Percentiles rank a stretch among this genome's conserved stretches.
phyloP scores from a whole-genome alignment of 2,113 vertebrate genomes.

The Chionomys nivalis region DNA sequence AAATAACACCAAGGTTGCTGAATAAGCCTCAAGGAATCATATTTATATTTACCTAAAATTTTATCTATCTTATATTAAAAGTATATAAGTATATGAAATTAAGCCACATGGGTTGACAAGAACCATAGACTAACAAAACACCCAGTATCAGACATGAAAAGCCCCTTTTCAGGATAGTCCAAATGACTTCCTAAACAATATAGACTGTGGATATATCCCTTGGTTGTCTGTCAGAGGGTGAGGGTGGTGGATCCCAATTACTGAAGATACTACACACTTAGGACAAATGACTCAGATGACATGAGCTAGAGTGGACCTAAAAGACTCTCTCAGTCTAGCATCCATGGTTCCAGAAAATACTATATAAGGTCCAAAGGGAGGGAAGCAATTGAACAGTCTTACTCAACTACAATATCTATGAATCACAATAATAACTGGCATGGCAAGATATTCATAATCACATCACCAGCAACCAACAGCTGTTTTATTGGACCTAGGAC shows the following conservation, averaged over 20 bases:
- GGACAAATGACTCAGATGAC: background rate
- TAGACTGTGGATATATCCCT: too few relatives aligned
- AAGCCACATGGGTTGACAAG: background rate
- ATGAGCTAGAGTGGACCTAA: too few relatives aligned
- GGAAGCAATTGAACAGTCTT: background rate
- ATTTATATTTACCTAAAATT: background rate
- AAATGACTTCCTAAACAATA: background rate
- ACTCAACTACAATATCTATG: background rate
- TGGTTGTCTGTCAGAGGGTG: background rate
- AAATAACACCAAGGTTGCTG: background rate
- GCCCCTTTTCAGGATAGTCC: background rate
- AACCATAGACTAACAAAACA: background rate
- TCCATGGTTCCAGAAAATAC: background rate
- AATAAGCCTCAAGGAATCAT: background rate
- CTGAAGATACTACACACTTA: background rate
- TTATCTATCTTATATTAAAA: background rate
- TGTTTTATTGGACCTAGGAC: background rate
- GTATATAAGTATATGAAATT: background rate
- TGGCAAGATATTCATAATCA: background rate
- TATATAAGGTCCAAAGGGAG: background rate
- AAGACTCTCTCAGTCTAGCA: background rate
- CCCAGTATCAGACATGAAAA: background rate
- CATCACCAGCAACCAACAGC: background rate
- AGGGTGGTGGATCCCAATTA: too few relatives aligned
- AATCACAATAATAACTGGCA: background rate